These are phyloP conservation scores for Parnassius apollo DNA, from an alignment of 2,888 invertebrate genomes.

Conservation along the genomic window DNA sequence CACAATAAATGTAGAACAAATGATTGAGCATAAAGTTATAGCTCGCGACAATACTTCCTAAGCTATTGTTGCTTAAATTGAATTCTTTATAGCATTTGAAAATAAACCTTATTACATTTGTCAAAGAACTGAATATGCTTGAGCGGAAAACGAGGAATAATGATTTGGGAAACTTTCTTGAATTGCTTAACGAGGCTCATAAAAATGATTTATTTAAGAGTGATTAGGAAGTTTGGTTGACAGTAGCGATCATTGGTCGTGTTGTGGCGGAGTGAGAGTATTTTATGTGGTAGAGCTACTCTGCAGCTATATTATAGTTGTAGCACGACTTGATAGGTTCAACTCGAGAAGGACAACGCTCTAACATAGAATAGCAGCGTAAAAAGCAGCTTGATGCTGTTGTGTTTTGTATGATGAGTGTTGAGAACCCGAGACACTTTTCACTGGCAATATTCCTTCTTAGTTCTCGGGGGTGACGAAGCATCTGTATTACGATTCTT, in stretches of 20 bases:
- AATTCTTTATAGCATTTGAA: not conserved
- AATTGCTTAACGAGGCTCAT: conserved; percentile 15
- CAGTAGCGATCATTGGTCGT: not conserved
- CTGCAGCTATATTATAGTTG: no score
- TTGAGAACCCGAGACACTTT: no score
- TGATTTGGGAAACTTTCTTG: not conserved
- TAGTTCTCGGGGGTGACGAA: no score
- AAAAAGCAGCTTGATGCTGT: no score
- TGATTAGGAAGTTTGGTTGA: conserved; percentile 13
- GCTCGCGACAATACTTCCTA: conserved; percentile 2
- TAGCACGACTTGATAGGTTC: no score
- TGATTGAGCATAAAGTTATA: conserved; percentile 9
- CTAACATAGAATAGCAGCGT: no score
- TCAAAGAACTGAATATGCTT: not conserved
- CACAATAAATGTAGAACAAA: conserved; percentile 6
- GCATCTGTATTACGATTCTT: no score
- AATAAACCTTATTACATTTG: not conserved
- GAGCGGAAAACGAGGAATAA: not conserved
- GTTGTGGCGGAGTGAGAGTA: no score
- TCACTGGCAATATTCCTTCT: no score
- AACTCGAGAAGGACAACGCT: no score
- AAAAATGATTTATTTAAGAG: conserved; percentile 8
- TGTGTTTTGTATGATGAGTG: no score
- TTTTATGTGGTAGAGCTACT: no score
- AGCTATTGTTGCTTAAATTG: not conserved